Percentiles rank a stretch among this genome's conserved stretches.
phyloP scores from a whole-genome alignment of 2,797 vertebrate species.

The Siniperca obscura region DNA sequence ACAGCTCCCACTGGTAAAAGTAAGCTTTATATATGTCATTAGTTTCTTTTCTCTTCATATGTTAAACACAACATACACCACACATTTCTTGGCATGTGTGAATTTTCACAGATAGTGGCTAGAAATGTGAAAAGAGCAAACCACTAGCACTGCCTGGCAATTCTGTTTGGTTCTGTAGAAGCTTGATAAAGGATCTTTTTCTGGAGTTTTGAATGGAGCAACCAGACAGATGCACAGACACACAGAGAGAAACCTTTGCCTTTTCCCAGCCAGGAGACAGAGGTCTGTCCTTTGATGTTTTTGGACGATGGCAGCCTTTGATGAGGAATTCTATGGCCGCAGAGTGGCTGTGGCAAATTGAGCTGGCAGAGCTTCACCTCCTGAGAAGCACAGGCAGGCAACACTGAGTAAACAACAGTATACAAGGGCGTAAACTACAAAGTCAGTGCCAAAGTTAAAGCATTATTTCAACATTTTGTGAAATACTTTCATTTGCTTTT shows the following conservation, averaged over 20 bases:
- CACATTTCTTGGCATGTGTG: background rate
- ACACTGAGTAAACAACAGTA: background rate
- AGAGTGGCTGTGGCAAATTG: slow-evolving; percentile 40
- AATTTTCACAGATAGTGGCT: slow-evolving; percentile 1
- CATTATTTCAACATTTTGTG: background rate
- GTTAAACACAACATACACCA: slow-evolving; percentile 1
- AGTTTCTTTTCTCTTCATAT: slow-evolving; percentile 23
- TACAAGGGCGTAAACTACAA: background rate
- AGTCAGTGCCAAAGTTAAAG: background rate
- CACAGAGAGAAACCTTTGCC: slow-evolving; percentile 54
- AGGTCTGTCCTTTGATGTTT: slow-evolving; percentile 68
- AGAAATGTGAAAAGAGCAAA: slow-evolving; percentile 19
- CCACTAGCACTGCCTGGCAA: background rate
- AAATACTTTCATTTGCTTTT: background rate
- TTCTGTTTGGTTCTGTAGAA: slow-evolving; percentile 17
- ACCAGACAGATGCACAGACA: slow-evolving; percentile 44
- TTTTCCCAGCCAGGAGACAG: slow-evolving; percentile 58
- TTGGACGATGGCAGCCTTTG: slow-evolving; percentile 65
- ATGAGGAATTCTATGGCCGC: slow-evolving; percentile 63
- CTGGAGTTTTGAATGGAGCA: slow-evolving; percentile 29
- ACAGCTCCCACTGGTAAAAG: slow-evolving; percentile 29
- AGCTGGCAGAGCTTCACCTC: slow-evolving; percentile 40
- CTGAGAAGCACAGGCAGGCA: slow-evolving; percentile 26
- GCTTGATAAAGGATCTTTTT: slow-evolving; percentile 17
- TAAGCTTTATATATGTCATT: slow-evolving; percentile 35